Conservation (phyloP, 2,113 vertebrate species). For the Hyla sarda region DNA sequence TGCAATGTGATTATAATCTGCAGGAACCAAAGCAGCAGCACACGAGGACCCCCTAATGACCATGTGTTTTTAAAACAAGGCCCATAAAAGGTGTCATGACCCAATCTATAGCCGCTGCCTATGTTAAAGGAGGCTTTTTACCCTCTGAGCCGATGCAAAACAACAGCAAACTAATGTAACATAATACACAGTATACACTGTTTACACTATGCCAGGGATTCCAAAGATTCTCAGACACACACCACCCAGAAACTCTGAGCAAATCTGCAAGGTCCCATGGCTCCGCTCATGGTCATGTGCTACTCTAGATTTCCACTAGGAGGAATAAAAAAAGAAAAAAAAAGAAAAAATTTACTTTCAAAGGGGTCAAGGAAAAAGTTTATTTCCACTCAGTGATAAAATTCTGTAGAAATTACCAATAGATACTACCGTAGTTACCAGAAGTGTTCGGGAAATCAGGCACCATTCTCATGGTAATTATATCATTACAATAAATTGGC, state of each 20-base stretch:
- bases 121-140: slow-evolving; percentile 17
- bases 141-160: slow-evolving; percentile 11
- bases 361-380: not conserved
- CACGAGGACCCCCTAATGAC: slow-evolving; percentile 19
- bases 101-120: not conserved
- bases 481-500: too few species aligned
- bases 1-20: slow-evolving; percentile 12
- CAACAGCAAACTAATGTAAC: slow-evolving; percentile 51
- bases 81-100: slow-evolving; percentile 27
- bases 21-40: not conserved
- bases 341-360: not conserved
- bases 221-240: slow-evolving; percentile 31
- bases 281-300: not conserved
- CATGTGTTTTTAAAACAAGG: slow-evolving; percentile 38
- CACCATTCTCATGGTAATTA: too few species aligned
- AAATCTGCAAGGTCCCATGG: not conserved
- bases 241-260: slow-evolving; percentile 30
- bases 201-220: slow-evolving; percentile 30
- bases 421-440: not conserved
- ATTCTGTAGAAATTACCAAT: not conserved
- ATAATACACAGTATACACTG: slow-evolving; percentile 31
- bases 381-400: not conserved
- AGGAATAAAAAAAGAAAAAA: not conserved
- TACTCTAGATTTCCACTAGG: not conserved
- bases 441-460: not conserved